These are phyloP conservation scores for Apotomis turbidana DNA, from an alignment of 2,888 invertebrate species.

Conservation along the genomic window DNA sequence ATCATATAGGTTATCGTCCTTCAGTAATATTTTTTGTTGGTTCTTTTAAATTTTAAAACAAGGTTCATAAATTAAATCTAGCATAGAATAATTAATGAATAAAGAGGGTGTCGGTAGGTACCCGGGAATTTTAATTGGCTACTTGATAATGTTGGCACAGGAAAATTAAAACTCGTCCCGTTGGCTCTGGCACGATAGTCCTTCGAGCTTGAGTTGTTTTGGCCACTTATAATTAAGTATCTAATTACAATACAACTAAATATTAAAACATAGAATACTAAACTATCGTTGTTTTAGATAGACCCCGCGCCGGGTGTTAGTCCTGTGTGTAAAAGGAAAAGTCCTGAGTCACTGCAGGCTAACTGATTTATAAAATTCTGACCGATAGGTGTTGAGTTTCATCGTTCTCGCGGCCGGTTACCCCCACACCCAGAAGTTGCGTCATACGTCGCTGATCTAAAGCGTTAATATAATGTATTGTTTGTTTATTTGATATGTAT, in stretches of 20 bases:
- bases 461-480: too few species aligned
- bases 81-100: slow-evolving; percentile 61
- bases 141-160: slow-evolving; percentile 64
- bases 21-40: slow-evolving; percentile 20
- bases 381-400: too few species aligned
- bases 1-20: too few species aligned
- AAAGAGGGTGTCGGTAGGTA: slow-evolving; percentile 53
- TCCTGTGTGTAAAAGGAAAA: too few species aligned
- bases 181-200: slow-evolving; percentile 7
- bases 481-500: too few species aligned
- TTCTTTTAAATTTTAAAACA: slow-evolving; percentile 38
- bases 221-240: neutral
- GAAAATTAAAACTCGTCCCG: slow-evolving; percentile 58
- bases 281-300: too few species aligned
- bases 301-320: too few species aligned
- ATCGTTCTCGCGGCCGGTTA: too few species aligned
- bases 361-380: too few species aligned
- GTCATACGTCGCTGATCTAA: too few species aligned
- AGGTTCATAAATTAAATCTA: slow-evolving; percentile 56
- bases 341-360: too few species aligned
- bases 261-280: neutral
- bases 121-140: slow-evolving; percentile 68
- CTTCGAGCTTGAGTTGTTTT: neutral
- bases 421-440: too few species aligned
- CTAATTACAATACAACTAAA: neutral